These are phyloP conservation scores for Malacoraja senta DNA, from an alignment of 2,797 vertebrate species.

Conservation along the genomic window DNA sequence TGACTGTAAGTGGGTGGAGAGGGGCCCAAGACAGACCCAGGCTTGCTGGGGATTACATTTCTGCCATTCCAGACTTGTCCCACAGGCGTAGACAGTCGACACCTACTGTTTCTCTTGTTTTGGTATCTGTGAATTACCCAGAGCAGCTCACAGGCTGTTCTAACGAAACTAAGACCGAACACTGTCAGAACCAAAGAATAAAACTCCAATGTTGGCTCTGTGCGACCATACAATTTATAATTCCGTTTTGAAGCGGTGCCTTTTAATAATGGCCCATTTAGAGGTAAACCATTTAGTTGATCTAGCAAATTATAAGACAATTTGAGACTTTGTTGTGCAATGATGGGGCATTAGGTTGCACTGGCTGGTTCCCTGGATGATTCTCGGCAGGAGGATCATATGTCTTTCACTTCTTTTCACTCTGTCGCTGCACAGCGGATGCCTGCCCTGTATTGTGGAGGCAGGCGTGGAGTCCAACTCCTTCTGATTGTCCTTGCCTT, in stretches of 20 bases:
- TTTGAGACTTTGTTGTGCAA: neutral
- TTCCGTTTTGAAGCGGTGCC: neutral
- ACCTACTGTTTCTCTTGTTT: neutral
- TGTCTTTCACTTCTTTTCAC: neutral
- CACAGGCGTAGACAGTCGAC: conserved; percentile 1
- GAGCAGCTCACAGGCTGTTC: neutral
- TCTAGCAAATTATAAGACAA: neutral
- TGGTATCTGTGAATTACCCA: neutral
- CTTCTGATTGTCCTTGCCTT: neutral
- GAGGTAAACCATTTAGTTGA: neutral
- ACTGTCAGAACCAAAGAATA: neutral
- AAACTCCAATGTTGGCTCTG: neutral
- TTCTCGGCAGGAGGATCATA: neutral
- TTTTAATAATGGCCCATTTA: neutral
- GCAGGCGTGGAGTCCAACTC: neutral
- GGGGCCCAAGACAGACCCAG: conserved; percentile 11
- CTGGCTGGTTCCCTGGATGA: neutral
- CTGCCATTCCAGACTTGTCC: conserved; percentile 20
- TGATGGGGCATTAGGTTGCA: neutral
- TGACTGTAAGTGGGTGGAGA: conserved; percentile 24
- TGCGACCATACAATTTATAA: neutral
- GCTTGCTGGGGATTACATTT: conserved; percentile 33
- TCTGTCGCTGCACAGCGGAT: neutral
- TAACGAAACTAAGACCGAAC: neutral
- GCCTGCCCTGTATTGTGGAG: neutral